Conservation (phyloP, 23 tunicate species). For the Trididemnum miniatum region DNA sequence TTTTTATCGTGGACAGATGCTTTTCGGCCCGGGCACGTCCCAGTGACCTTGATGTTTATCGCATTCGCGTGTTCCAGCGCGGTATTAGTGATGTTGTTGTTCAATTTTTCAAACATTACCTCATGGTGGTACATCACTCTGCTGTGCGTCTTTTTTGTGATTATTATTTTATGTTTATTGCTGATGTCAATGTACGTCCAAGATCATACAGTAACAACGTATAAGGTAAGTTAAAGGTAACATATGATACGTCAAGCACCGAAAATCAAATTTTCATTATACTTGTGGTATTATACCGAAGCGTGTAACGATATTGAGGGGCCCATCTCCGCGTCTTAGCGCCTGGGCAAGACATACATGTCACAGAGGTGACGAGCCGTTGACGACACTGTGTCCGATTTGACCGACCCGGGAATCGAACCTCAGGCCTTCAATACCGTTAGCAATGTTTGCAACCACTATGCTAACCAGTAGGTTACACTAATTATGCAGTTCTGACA, state of each 20-base stretch:
- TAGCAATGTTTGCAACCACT: no score
- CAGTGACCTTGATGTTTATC: slow-evolving; percentile 32
- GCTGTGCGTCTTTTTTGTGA: not conserved
- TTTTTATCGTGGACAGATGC: slow-evolving; percentile 28
- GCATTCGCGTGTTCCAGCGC: slow-evolving; percentile 2
- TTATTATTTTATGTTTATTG: not conserved
- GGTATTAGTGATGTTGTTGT: slow-evolving; percentile 14
- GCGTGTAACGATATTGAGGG: not conserved
- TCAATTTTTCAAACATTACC: not conserved
- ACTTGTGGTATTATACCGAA: not conserved
- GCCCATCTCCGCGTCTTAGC: not conserved
- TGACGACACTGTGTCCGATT: not conserved
- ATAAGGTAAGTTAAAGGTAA: no score
- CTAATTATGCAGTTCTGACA: no score
- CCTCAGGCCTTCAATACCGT: no score
- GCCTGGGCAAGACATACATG: not conserved
- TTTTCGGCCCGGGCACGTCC: slow-evolving; percentile 48
- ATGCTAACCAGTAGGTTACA: no score
- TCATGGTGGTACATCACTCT: slow-evolving; percentile 41
- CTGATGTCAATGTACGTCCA: slow-evolving; percentile 37
- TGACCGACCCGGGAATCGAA: not conserved
- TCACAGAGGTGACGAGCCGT: not conserved
- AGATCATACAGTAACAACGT: slow-evolving; percentile 50
- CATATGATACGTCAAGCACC: no score
- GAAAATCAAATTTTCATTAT: no score